phyloP scores from a whole-genome alignment of 2,888 invertebrate genomes.

The Xanthorhoe spadicearia region DNA sequence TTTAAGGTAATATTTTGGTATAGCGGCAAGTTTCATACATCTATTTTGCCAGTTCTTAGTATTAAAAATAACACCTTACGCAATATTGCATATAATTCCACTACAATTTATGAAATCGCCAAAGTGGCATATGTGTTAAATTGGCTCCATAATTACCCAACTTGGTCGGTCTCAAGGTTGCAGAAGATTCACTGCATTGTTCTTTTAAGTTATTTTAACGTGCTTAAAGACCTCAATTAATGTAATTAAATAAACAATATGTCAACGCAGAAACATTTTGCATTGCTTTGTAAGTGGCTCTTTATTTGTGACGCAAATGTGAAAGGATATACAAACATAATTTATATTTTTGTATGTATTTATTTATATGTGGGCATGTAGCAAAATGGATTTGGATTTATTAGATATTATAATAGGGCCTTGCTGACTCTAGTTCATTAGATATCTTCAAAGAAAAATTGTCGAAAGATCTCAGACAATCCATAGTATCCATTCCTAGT shows the following conservation, averaged over 20 bases:
- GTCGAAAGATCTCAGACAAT: too few species aligned
- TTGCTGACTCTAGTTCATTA: too few species aligned
- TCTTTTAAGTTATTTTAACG: slow-evolving; percentile 46
- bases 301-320: slow-evolving; percentile 30
- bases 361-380: too few species aligned
- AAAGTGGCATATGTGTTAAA: slow-evolving; percentile 50
- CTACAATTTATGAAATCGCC: slow-evolving; percentile 43
- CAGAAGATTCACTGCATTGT: slow-evolving; percentile 53
- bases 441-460: too few species aligned
- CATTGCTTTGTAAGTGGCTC: slow-evolving; percentile 30
- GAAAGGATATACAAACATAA: slow-evolving; percentile 18
- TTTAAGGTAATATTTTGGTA: too few species aligned
- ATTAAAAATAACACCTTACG: neutral
- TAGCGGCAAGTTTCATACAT: too few species aligned
- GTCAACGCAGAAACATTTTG: slow-evolving; percentile 39
- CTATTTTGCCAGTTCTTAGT: neutral
- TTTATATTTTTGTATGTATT: neutral
- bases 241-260: slow-evolving; percentile 42
- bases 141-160: slow-evolving; percentile 49
- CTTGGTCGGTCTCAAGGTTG: slow-evolving; percentile 53
- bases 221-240: slow-evolving; percentile 42
- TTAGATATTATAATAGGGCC: too few species aligned
- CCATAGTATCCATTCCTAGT: too few species aligned
- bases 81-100: slow-evolving; percentile 6
- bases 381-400: too few species aligned